A percentile compares a stretch with the other conserved stretches of the same genome.
Evolutionary conservation across 2,113 vertebrate genomes (phyloP).

Genomic region (Tyto alba): DNA sequence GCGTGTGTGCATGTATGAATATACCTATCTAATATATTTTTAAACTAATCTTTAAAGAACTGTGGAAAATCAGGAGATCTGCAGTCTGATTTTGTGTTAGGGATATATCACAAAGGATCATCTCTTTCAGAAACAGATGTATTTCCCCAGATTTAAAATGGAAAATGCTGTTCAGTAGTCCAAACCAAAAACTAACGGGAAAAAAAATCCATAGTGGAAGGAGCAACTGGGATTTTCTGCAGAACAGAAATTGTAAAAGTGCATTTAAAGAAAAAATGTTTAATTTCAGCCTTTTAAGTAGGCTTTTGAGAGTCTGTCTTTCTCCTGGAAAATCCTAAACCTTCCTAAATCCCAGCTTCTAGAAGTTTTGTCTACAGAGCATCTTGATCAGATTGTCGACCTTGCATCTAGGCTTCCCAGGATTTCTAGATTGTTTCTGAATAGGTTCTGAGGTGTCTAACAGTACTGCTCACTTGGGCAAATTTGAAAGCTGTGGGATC

Average conservation of each 20-base stretch:
- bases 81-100: not conserved
- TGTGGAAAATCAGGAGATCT: not conserved
- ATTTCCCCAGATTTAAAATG: not conserved
- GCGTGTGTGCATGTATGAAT: not conserved
- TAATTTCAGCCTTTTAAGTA: not conserved
- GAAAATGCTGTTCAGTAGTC: not conserved
- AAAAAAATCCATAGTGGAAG: not conserved
- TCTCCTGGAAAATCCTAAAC: not conserved
- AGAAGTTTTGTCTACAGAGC: not conserved
- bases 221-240: not conserved
- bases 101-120: not conserved
- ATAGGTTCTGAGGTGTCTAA: not conserved
- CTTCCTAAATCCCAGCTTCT: not conserved
- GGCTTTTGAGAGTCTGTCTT: not conserved
- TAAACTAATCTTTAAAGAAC: not conserved
- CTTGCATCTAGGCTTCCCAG: not conserved
- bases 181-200: not conserved
- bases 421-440: not conserved
- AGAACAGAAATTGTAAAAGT: not conserved
- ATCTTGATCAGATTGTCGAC: not conserved
- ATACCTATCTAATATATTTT: not conserved
- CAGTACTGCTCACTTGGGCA: accelerated
- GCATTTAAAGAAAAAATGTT: not conserved
- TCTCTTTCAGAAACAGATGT: not conserved
- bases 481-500: not conserved